These are phyloP conservation scores for Xestia xanthographa DNA, from an alignment of 2,888 invertebrate genomes.

Conservation along the genomic window DNA sequence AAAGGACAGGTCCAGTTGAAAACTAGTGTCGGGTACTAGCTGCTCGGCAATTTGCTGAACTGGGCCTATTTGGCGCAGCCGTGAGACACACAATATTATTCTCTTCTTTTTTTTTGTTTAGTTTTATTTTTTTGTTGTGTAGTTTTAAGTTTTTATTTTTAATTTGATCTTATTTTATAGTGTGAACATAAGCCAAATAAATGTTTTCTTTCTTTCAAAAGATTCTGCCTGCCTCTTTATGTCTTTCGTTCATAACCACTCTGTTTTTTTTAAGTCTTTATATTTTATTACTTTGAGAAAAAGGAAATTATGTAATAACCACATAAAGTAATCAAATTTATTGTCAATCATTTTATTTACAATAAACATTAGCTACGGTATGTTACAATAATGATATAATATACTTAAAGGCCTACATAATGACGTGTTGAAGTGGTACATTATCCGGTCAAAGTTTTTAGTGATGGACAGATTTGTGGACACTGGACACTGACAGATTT, in stretches of 20 bases:
- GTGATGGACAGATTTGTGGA: background rate
- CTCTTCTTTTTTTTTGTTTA: no score
- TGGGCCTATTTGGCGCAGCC: no score
- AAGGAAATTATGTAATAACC: constrained; percentile 69
- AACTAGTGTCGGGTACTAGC: no score
- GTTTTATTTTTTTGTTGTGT: no score
- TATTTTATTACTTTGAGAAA: background rate
- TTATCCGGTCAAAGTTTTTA: constrained; percentile 29
- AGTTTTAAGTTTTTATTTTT: no score
- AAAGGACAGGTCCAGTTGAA: no score
- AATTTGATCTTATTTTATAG: no score
- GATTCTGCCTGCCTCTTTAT: background rate
- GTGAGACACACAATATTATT: no score
- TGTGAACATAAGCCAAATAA: no score
- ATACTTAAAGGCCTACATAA: constrained; percentile 63
- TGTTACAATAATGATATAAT: constrained; percentile 77
- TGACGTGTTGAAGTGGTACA: constrained; percentile 41
- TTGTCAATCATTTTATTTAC: constrained; percentile 90
- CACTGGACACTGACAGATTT: background rate
- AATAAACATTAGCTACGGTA: constrained; percentile 83
- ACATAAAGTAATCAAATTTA: constrained; percentile 86
- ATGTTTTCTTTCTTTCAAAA: no score
- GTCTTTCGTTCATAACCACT: background rate
- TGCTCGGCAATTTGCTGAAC: no score
- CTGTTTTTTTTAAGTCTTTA: background rate